These are phyloP conservation scores for Caenorhabditis remanei DNA, from an alignment of 1,140 invertebrate genomes.

Conservation along the genomic window DNA sequence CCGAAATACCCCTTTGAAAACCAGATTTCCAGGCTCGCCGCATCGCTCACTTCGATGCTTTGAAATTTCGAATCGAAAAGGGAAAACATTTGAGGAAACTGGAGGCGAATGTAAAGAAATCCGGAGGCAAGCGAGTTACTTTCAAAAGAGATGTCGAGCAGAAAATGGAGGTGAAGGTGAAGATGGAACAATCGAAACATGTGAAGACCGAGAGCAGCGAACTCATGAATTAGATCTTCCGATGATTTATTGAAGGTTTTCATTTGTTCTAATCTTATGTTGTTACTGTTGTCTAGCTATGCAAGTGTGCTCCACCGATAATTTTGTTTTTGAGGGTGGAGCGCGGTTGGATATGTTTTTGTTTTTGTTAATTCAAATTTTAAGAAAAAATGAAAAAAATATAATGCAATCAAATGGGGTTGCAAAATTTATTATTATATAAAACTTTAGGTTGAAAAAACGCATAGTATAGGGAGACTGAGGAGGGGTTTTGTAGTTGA, in stretches of 20 bases:
- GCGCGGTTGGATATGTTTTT: too few species aligned
- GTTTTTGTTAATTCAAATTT: too few species aligned
- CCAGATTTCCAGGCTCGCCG: slow-evolving; percentile 77
- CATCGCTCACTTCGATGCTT: slow-evolving; percentile 87
- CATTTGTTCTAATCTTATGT: background rate
- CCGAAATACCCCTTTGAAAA: too few species aligned
- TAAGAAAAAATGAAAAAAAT: too few species aligned
- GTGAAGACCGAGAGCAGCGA: slow-evolving; percentile 40
- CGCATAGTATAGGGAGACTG: too few species aligned
- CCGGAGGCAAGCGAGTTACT: slow-evolving; percentile 57
- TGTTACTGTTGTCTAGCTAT: slow-evolving; percentile 1
- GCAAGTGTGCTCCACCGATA: too few species aligned
- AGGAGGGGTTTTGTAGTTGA: too few species aligned
- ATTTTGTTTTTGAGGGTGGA: too few species aligned
- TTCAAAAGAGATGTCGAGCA: slow-evolving; percentile 63
- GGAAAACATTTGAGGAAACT: slow-evolving; percentile 83
- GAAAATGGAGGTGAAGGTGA: slow-evolving; percentile 51
- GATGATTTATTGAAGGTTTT: slow-evolving; percentile 5
- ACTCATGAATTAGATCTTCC: slow-evolving; percentile 66
- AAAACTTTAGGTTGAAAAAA: too few species aligned
- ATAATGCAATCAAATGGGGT: too few species aligned
- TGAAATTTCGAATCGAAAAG: slow-evolving; percentile 87
- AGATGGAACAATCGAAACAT: slow-evolving; percentile 27
- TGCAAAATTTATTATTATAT: too few species aligned
- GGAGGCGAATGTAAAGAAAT: slow-evolving; percentile 68